A percentile compares a stretch with the other conserved stretches of the same genome.
Evolutionary conservation across 2,113 vertebrate species (phyloP).

Genomic region (Phrynocephalus versicolor): DNA sequence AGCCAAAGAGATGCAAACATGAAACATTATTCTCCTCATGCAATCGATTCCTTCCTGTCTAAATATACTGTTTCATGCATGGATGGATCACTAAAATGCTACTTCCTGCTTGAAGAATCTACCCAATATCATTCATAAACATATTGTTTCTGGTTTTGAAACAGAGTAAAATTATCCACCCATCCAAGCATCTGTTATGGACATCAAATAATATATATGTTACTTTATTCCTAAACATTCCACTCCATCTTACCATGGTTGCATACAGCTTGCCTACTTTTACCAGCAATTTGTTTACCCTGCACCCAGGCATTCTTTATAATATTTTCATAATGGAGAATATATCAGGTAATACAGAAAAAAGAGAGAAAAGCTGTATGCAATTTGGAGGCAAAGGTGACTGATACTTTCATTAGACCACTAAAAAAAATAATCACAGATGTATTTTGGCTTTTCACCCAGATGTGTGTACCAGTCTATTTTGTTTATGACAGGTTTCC

Average conservation of each 20-base stretch:
- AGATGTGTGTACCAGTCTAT: too few relatives aligned
- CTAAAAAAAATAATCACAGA: too few relatives aligned
- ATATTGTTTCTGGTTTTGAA: neutral
- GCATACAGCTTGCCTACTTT: neutral
- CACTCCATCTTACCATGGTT: neutral
- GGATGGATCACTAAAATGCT: neutral
- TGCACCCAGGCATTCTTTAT: neutral
- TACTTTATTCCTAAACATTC: neutral
- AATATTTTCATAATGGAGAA: neutral
- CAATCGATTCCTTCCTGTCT: neutral
- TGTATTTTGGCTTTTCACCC: too few relatives aligned
- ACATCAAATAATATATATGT: neutral
- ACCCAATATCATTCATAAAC: neutral
- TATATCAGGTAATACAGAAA: neutral
- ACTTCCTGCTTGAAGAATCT: neutral
- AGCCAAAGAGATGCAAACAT: too few relatives aligned
- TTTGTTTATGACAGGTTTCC: too few relatives aligned
- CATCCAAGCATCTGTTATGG: neutral
- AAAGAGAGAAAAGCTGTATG: too few relatives aligned
- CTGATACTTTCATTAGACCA: too few relatives aligned
- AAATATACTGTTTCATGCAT: neutral
- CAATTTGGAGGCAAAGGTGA: too few relatives aligned
- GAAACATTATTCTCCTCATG: neutral
- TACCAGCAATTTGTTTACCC: neutral
- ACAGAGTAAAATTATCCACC: neutral